A percentile compares a stretch with the other conserved stretches of the same genome.
Conservation (phyloP, 2,797 vertebrate species). For the Glyptemys insculpta region DNA sequence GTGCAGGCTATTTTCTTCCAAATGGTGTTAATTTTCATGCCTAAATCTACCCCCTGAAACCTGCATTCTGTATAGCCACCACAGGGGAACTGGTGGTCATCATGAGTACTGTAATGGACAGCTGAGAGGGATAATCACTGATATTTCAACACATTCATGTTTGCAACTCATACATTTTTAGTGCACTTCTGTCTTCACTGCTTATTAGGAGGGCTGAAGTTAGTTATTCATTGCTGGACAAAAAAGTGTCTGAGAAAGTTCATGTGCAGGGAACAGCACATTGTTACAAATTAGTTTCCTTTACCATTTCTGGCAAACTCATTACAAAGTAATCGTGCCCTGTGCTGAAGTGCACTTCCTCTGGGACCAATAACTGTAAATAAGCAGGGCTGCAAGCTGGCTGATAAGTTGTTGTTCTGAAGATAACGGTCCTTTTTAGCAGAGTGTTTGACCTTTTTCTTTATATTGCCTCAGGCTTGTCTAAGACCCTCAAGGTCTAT, state of each 20-base stretch:
- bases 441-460: constrained; percentile 93
- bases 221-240: constrained; percentile 68
- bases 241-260: constrained; percentile 69
- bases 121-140: constrained; percentile 71
- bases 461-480: constrained; percentile 89
- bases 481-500: constrained; percentile 89
- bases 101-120: constrained; percentile 75
- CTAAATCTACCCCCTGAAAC: constrained; percentile 74
- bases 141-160: constrained; percentile 71
- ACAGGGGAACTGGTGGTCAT: constrained; percentile 64
- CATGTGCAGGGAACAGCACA: constrained; percentile 76
- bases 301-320: constrained; percentile 87
- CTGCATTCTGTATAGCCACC: constrained; percentile 69
- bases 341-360: constrained; percentile 88
- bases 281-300: constrained; percentile 84
- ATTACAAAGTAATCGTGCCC: constrained; percentile 92
- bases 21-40: constrained; percentile 76
- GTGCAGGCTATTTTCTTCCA: constrained; percentile 76
- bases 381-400: constrained; percentile 90
- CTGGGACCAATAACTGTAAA: constrained; percentile 95
- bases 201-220: constrained; percentile 76
- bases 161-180: constrained; percentile 39
- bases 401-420: constrained; percentile 92
- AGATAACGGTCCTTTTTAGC: constrained; percentile 91
- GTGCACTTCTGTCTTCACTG: constrained; percentile 69